Evolutionary conservation across 2,888 invertebrate species (phyloP), one percentile per base, ranked within the genome.

Genomic region (Mimachlamys varia): DNA sequence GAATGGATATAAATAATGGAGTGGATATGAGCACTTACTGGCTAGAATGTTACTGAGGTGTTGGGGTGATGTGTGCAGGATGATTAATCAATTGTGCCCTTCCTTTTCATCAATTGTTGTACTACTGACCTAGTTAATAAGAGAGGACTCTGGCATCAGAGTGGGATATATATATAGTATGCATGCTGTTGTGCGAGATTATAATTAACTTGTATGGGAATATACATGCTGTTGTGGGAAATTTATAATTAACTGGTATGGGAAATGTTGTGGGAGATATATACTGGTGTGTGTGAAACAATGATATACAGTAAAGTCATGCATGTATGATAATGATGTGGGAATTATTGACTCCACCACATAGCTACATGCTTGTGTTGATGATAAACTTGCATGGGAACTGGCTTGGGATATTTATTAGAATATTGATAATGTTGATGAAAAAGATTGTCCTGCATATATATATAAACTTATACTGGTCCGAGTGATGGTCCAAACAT

Each of bases 61-160:
- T 76, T 22, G 33, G 76, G 76, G 76, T 76, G 76, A 76, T 44
- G 44, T 44, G 44, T 44, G 44, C 44, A 44, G 44, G 44, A 44
- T 76, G 76, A 76, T 76, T 76, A 76, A 76, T 76, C 76, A 33
- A 76, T 76, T 76, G 76, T 76, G 76, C 76, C 76, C 76, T 76
- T 76, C 76, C 76, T 76, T 76, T 76, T 76, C 33, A 76, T 76
- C 76, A 76, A 76, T 76, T 76, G 76, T 76, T 76, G 76, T 76
- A 76, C 76, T 76, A 76, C 76, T 76, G 76, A 76, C 76, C 76
- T 15, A 76, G 76, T 76, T 76, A 76, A 76, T 12, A n/a, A n/a
- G n/a, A 33, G 27, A 15, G 76, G 27, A 2, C 10, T 33, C 10
- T 33, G 33, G 0, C 22, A 33, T 76, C 12, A 12, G n/a, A n/a